Evolutionary conservation across 2,797 vertebrate species (phyloP), one percentile per base, ranked within the genome.

Genomic region (Neopelma chrysocephalum): DNA sequence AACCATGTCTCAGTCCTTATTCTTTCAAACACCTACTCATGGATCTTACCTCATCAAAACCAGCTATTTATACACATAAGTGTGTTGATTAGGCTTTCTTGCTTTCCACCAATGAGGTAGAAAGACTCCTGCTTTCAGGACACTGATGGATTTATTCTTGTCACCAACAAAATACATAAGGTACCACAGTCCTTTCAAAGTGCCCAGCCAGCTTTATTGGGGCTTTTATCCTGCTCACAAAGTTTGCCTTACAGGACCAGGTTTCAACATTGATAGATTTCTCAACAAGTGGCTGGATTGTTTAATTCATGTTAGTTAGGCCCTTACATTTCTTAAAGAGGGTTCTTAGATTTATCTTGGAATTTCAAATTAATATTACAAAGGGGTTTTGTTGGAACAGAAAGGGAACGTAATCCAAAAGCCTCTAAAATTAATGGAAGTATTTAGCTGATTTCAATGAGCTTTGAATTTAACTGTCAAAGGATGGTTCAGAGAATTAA

Each of bases 141-240:
- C 81, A 70, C 77, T 83, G 61, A 77, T 62, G 64, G 64, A 75
- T 86, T 95, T 90, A 65, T 68, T 23, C 47, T 18, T 31, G 45
- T 68, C 47, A 58, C 42, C 43, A 84, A 57, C 79, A 81, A 87
- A 92, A 79, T 45, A 29, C 8, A 23, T 58, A 47, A 88, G 42
- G n/a, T 45, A 79, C 18, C 20, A n/a, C 45, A n/a, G 9, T 43
- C n/a, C 43, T 82, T 93, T 68, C 70, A 78, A 93, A 90, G 73
- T n/a, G 20, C 83, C 42, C 89, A 89, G 36, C 14, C 65, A 82
- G 10, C 45, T 96, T 93, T 70, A 86, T 15, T 77, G 60, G 68
- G 25, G 56, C 92, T 95, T 93, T 76, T 38, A 85, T 87, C 90
- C 82, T 80, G 48, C 43, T 88, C 64, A 77, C 91, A 77, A 94